These are phyloP conservation scores for Drepanosiphum platanoidis DNA, from an alignment of 2,888 invertebrate genomes.

Conservation along the genomic window DNA sequence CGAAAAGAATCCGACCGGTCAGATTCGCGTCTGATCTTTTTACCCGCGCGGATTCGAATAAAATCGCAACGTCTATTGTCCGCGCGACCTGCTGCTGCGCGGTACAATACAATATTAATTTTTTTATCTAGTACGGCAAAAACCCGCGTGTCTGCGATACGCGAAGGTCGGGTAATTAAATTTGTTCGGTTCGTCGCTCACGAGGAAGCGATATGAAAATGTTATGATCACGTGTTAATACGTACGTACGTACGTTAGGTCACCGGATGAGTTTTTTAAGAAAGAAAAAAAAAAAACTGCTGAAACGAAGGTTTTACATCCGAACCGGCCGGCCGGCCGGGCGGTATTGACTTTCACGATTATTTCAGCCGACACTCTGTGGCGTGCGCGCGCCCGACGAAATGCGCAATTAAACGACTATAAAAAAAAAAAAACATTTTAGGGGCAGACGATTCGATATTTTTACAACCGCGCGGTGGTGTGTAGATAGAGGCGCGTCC, in stretches of 20 bases:
- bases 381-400: neutral
- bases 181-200: constrained; percentile 50
- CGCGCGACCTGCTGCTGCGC: neutral
- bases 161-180: constrained; percentile 59
- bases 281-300: constrained; percentile 24
- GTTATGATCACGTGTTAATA: constrained; percentile 19
- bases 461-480: neutral
- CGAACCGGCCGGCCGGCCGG: neutral
- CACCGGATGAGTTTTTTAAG: constrained; percentile 21
- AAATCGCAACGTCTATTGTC: neutral
- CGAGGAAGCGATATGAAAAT: constrained; percentile 51
- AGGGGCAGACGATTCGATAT: neutral
- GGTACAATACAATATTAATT: neutral
- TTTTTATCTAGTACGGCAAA: neutral
- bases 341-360: neutral
- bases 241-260: constrained; percentile 29
- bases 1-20: no score
- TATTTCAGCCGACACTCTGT: neutral
- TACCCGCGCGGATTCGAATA: neutral
- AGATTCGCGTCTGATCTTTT: no score
- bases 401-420: neutral
- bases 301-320: constrained; percentile 24
- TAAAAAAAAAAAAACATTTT: neutral
- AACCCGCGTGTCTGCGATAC: neutral
- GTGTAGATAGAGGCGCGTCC: neutral